These are phyloP conservation scores for Aleadryas rufinucha DNA, from an alignment of 2,113 vertebrate genomes.

Conservation along the genomic window DNA sequence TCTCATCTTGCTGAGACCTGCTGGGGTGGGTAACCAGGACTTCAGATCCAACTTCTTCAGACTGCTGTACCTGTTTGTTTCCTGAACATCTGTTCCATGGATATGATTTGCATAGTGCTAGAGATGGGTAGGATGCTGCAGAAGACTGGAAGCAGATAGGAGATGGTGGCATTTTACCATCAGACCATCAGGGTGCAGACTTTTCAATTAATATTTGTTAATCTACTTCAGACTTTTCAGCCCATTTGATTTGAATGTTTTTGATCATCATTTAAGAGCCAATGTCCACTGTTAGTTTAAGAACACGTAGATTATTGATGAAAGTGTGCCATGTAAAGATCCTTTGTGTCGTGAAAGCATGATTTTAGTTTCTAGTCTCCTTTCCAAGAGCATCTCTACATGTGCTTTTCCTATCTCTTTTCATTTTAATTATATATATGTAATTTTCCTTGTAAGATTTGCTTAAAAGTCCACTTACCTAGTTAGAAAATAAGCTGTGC, in stretches of 20 bases:
- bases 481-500: neutral
- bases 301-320: neutral
- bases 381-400: neutral
- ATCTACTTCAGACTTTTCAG: neutral
- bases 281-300: neutral
- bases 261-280: neutral
- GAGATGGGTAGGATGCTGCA: neutral
- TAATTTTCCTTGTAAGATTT: neutral
- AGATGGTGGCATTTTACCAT: neutral
- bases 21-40: neutral
- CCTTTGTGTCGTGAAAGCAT: neutral
- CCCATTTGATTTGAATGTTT: neutral
- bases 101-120: neutral
- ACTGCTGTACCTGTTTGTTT: neutral
- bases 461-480: neutral
- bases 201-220: neutral
- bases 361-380: neutral
- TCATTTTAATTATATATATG: neutral
- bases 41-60: neutral
- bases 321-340: neutral
- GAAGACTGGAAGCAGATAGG: neutral
- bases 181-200: neutral
- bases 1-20: neutral
- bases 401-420: neutral
- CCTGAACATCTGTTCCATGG: neutral